phyloP scores from a whole-genome alignment of 2,888 invertebrate genomes.

The Elysia crispata region DNA sequence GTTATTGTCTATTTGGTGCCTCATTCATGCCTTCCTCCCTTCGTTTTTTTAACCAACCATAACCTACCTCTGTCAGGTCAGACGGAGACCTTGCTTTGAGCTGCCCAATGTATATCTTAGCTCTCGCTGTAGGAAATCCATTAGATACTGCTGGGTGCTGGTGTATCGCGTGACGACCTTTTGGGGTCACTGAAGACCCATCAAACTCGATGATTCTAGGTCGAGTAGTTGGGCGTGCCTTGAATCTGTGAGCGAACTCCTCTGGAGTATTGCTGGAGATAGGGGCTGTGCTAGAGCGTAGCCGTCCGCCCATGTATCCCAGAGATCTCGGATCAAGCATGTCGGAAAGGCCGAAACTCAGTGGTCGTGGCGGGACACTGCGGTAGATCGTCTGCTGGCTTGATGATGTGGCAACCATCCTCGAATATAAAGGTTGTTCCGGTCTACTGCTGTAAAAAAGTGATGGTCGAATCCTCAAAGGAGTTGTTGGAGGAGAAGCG shows the following conservation, averaged over 20 bases:
- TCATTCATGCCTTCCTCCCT: too few relatives aligned
- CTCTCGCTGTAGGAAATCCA: neutral
- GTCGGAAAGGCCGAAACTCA: conserved; percentile 61
- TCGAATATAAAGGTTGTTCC: too few relatives aligned
- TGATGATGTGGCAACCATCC: neutral
- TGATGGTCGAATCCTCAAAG: too few relatives aligned
- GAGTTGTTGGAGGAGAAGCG: too few relatives aligned
- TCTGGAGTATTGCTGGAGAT: conserved; percentile 60
- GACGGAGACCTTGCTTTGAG: neutral
- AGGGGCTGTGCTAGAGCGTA: conserved; percentile 54
- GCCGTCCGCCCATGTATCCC: neutral
- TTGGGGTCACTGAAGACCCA: conserved; percentile 50
- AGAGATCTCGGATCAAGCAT: conserved; percentile 49
- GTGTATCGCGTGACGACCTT: neutral
- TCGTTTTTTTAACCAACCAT: too few relatives aligned
- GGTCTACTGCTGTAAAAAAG: too few relatives aligned
- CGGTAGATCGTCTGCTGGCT: conserved; percentile 54
- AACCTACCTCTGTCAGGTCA: neutral
- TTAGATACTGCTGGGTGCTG: neutral
- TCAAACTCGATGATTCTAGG: conserved; percentile 66
- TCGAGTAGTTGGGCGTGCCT: conserved; percentile 61
- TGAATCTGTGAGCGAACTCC: conserved; percentile 65
- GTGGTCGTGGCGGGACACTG: conserved; percentile 62
- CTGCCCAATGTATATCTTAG: conserved; percentile 1
- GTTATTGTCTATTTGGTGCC: too few relatives aligned